Percentiles rank a stretch among this genome's conserved stretches.
Conservation (phyloP, 1,140 invertebrate genomes). For the Apis cerana region DNA sequence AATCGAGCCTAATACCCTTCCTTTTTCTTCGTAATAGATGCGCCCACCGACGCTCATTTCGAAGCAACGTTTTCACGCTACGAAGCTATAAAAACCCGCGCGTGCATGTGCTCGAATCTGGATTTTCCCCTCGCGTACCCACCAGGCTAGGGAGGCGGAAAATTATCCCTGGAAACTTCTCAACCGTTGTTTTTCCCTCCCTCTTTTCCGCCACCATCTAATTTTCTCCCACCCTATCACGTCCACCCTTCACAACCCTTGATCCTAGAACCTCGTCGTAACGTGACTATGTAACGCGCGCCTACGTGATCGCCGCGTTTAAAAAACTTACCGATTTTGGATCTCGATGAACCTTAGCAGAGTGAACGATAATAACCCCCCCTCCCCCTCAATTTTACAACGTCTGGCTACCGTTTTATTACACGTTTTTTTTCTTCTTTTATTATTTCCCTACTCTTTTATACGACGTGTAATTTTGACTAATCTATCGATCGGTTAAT, state of each 20-base stretch:
- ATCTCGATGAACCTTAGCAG: neutral
- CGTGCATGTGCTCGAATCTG: slow-evolving; percentile 18
- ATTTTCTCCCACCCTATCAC: slow-evolving; percentile 23
- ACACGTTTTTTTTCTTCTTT: neutral
- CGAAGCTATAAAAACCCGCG: slow-evolving; percentile 33
- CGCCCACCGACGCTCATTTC: neutral
- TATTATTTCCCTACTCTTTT: neutral
- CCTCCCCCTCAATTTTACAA: neutral
- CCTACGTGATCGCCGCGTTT: slow-evolving; percentile 24
- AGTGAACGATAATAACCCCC: neutral
- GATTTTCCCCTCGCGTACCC: slow-evolving; percentile 35
- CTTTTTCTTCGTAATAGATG: slow-evolving; percentile 23
- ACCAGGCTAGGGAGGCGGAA: slow-evolving; percentile 50
- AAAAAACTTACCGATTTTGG: slow-evolving; percentile 27
- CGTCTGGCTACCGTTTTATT: too few species aligned
- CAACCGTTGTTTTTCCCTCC: slow-evolving; percentile 51
- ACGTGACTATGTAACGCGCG: slow-evolving; percentile 17
- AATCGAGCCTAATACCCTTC: slow-evolving; percentile 4
- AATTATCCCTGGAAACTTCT: slow-evolving; percentile 62
- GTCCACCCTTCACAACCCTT: neutral
- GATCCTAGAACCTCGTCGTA: neutral
- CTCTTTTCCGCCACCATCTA: slow-evolving; percentile 20
- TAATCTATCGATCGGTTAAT: neutral
- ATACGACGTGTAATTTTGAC: neutral
- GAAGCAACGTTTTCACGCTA: slow-evolving; percentile 16